Conservation (phyloP, 64 coral and sea anemone species). For the Porites lutea region DNA sequence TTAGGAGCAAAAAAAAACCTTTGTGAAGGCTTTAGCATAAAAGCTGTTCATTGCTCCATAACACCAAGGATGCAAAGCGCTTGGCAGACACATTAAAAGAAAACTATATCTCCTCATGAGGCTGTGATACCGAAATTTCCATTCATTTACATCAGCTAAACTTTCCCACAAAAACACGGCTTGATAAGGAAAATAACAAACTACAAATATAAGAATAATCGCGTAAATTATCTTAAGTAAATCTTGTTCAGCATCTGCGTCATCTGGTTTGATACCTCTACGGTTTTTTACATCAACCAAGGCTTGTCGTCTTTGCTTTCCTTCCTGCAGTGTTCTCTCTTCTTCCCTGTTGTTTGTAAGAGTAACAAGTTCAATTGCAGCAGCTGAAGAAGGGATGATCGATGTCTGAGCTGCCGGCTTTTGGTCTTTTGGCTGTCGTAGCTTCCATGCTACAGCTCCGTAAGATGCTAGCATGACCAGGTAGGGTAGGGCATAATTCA, state of each 20-base stretch:
- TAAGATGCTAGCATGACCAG: no score
- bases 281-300: neutral
- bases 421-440: neutral
- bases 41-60: slow-evolving; percentile 71
- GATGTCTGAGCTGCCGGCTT: neutral
- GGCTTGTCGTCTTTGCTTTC: neutral
- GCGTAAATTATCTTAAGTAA: slow-evolving; percentile 60
- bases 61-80: slow-evolving; percentile 52
- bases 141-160: neutral
- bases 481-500: slow-evolving; percentile 29
- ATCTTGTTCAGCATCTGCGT: slow-evolving; percentile 22
- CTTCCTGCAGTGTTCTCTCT: neutral
- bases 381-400: neutral
- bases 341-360: neutral
- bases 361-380: neutral
- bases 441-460: neutral
- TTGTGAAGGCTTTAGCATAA: slow-evolving; percentile 62
- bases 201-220: slow-evolving; percentile 38
- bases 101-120: slow-evolving; percentile 12
- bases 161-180: slow-evolving; percentile 20
- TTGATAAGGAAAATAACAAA: slow-evolving; percentile 59
- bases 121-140: slow-evolving; percentile 11
- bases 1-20: slow-evolving; percentile 28
- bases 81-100: slow-evolving; percentile 44
- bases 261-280: neutral